These are phyloP conservation scores for Xiphophorus hellerii DNA, from an alignment of 2,113 vertebrate species.

Conservation along the genomic window DNA sequence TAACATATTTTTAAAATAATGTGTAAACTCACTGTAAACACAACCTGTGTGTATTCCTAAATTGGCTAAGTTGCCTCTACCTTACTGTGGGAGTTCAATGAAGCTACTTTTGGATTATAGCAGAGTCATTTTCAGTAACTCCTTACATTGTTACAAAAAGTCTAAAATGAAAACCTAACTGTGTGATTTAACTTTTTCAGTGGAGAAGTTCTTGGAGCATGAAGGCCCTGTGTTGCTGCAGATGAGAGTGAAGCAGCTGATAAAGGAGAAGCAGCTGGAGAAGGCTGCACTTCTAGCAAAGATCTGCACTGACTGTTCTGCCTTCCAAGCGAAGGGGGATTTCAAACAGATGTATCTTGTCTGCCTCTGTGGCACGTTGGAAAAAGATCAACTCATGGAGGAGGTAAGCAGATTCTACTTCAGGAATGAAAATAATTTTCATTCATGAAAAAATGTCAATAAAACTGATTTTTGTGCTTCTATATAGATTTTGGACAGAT, in stretches of 20 bases:
- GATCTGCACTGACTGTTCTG: conserved; percentile 87
- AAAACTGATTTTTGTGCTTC: background rate
- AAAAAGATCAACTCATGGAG: conserved; percentile 90
- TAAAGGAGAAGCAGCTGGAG: conserved; percentile 87
- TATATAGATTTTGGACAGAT: no score
- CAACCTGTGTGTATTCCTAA: no score
- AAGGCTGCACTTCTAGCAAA: conserved; percentile 90
- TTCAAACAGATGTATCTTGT: conserved; percentile 96
- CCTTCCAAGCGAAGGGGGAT: conserved; percentile 85
- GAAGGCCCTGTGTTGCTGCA: conserved; percentile 91
- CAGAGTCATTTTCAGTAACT: no score
- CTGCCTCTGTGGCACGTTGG: conserved; percentile 89
- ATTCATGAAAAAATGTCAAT: background rate
- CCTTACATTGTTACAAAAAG: background rate
- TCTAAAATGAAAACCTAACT: background rate
- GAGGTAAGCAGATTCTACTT: conserved; percentile 78
- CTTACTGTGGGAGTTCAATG: no score
- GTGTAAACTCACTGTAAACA: no score
- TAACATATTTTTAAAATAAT: no score
- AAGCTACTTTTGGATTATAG: no score
- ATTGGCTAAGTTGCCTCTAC: no score
- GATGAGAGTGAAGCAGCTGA: conserved; percentile 94
- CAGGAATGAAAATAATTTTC: background rate
- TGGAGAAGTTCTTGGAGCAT: conserved; percentile 86
- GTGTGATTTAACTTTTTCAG: conserved; percentile 66